Evolutionary conservation across 1,140 invertebrate genomes (phyloP), one percentile per base, ranked within the genome.

Genomic region (Pogonus chalceus): DNA sequence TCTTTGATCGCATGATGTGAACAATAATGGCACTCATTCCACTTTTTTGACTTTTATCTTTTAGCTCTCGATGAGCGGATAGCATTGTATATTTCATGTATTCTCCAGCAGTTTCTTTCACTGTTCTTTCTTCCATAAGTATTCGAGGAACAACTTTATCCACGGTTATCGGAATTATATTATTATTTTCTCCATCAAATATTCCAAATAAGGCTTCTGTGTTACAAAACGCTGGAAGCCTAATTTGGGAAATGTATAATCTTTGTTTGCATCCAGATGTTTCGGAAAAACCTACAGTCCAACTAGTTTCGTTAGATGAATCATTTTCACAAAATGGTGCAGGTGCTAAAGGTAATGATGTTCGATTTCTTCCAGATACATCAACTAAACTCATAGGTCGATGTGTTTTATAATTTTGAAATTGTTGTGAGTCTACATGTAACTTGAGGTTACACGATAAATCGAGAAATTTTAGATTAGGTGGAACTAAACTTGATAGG

Each of bases 61-160:
- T 84, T 22, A 88, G 69, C 58, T 88, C 84, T 49, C 83, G 79
- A 57, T 88, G 85, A 0, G 85, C 82, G 18, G 86, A 80, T 3
- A 90, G 69, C 46, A 90, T 72, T 1, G 87, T 89, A 63, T 88
- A 90, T 65, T 89, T 90, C 73, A 92, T 78, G 57, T 90, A 92
- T 55, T 90, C 87, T 56, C 76, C 78, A 0, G 82, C 77, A 0
- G 85, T 85, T 66, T 90, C 87, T 64, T 87, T 84, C 1, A 89
- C 80, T 0, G 86, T 84, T 58, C 82, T 77, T 68, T 90, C 87
- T 69, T 90, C 86, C 9, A 88, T 65, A 9, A 90, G 69, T 12
- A 88, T 76, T 24, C 85, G 78, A 0, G 88, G 87, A 51, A 90
- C 80, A 52, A 82, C 78, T 62, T 85, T 81, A 49, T 84, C 81